Percentiles rank a stretch among this genome's conserved stretches.
Evolutionary conservation across 1,140 invertebrate species (phyloP).

Genomic region (Neotoxoptera formosana): DNA sequence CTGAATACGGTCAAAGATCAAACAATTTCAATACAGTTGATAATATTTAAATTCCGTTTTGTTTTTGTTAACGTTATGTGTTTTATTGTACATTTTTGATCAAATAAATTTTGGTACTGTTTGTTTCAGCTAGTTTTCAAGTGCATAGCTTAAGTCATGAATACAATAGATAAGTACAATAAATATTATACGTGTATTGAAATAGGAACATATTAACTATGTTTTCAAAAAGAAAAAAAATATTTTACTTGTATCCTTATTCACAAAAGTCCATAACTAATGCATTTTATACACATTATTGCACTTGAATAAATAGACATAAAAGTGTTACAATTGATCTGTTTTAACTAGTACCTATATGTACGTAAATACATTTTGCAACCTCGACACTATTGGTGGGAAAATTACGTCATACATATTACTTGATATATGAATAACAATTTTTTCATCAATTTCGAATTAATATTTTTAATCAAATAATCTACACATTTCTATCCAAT

Average conservation of each 20-base stretch:
- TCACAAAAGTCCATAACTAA: constrained; percentile 31
- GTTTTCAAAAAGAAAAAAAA: constrained; percentile 19
- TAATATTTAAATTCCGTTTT: constrained; percentile 32
- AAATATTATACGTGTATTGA: background rate
- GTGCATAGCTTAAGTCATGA: background rate
- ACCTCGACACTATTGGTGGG: constrained; percentile 1
- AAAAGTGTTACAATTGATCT: constrained; percentile 34
- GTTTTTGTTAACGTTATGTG: constrained; percentile 11
- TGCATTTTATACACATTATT: constrained; percentile 23
- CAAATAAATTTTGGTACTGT: background rate
- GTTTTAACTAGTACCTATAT: constrained; percentile 15
- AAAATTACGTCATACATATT: constrained; percentile 21
- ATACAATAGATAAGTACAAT: constrained; percentile 21
- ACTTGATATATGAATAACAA: background rate
- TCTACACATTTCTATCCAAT: background rate
- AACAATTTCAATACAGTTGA: constrained; percentile 27
- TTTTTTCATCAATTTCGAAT: background rate
- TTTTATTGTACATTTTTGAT: background rate
- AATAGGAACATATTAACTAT: background rate
- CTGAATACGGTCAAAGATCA: constrained; percentile 40
- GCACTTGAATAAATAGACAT: constrained; percentile 45
- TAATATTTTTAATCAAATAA: background rate
- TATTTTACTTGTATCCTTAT: constrained; percentile 13
- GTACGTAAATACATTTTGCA: background rate
- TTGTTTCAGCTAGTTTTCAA: background rate